Evolutionary conservation across 2,797 vertebrate species (phyloP).

Genomic region (Eurystomus glaucurus): DNA sequence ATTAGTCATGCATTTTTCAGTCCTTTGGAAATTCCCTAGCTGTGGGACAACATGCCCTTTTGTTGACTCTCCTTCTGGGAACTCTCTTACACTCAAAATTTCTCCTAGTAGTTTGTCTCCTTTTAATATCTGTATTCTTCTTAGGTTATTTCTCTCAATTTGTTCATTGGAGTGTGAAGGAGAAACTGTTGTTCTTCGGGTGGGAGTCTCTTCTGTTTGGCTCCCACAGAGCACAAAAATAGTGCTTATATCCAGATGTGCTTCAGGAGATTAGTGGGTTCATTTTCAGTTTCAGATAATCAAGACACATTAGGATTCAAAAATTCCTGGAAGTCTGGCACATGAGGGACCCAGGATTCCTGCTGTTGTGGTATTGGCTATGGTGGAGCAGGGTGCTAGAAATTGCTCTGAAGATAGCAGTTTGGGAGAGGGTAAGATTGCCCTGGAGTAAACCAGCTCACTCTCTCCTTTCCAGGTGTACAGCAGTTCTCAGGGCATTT

Average conservation of each 20-base stretch:
- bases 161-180: conserved; percentile 40
- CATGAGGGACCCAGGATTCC: not conserved
- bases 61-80: conserved; percentile 52
- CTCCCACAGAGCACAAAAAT: not conserved
- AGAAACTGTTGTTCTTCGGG: not conserved
- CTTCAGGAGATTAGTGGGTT: not conserved
- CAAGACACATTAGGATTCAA: not conserved
- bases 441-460: not conserved
- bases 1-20: conserved; percentile 38
- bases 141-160: conserved; percentile 13
- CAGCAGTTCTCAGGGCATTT: not conserved
- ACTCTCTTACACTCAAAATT: conserved; percentile 32
- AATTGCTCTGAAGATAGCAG: not conserved
- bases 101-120: not conserved
- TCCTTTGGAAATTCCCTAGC: conserved; percentile 25
- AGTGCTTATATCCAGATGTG: not conserved
- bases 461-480: not conserved
- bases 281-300: not conserved
- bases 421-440: not conserved
- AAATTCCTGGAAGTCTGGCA: not conserved
- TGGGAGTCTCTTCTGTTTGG: not conserved
- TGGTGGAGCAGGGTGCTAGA: not conserved
- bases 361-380: not conserved
- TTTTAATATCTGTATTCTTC: conserved; percentile 35
- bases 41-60: not conserved